Conservation (phyloP, 2,888 invertebrate species). For the Cataglyphis cursor region DNA sequence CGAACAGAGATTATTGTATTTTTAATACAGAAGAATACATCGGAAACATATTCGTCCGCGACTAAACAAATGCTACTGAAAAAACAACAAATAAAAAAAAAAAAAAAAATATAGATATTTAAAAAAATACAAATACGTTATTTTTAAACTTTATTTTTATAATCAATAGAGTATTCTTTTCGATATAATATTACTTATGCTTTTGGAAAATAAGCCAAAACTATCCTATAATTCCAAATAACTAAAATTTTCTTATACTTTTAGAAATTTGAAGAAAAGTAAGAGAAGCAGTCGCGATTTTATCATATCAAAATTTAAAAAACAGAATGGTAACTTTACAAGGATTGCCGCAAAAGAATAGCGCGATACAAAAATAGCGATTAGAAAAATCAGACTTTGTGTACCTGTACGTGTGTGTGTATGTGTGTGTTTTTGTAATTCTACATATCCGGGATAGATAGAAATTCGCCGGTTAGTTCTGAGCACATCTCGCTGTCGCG, state of each 20-base stretch:
- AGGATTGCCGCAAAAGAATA: slow-evolving; percentile 8
- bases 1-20: slow-evolving; percentile 25
- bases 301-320: slow-evolving; percentile 34
- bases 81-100: background rate
- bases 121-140: background rate
- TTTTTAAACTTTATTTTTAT: slow-evolving; percentile 17
- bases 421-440: background rate
- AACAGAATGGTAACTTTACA: slow-evolving; percentile 18
- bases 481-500: slow-evolving; percentile 4
- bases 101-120: slow-evolving; percentile 1
- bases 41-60: background rate
- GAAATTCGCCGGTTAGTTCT: background rate
- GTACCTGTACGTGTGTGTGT: background rate
- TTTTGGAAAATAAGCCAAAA: background rate
- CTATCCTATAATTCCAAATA: background rate
- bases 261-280: background rate
- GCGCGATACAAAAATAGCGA: slow-evolving; percentile 10
- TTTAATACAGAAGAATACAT: slow-evolving; percentile 20
- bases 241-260: slow-evolving; percentile 15
- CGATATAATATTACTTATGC: background rate
- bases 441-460: slow-evolving; percentile 11
- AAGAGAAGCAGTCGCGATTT: background rate
- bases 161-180: background rate
- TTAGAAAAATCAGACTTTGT: slow-evolving; percentile 7
- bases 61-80: background rate